Evolutionary conservation across 2,113 vertebrate species (phyloP), one percentile per base, ranked within the genome.

Genomic region (Aptenodytes patagonicus): DNA sequence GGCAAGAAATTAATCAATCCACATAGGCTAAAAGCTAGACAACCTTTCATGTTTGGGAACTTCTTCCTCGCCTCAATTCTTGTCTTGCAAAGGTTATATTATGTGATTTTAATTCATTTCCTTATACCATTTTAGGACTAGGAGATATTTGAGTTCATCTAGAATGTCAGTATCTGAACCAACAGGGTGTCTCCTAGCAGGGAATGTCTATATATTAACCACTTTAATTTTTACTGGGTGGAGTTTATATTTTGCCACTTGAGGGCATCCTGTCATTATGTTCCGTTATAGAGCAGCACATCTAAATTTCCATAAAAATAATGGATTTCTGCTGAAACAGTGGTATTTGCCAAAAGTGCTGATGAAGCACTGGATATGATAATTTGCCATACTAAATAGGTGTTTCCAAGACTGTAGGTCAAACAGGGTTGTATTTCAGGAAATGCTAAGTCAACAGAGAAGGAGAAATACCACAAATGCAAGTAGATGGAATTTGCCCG

Each of bases 201-300:
- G 22, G 24, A 81, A 88, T 44, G 1, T 17, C 47, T 38, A 7
- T 44, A 18, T 47, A 82, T 52, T 76, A 96, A 68, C 36, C 22
- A 89, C 57, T 91, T 88, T 49, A 69, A 78, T 47, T 54, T 91
- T 97, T 97, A 82, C 80, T 95, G 94, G 97, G 95, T 93, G 97
- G 96, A 97, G 97, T 97, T 84, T 92, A 34, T 94, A 95, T 97
- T 95, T 98, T 97, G 95, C 98, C 98, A 98, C 98, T 98, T 98
- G 98, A 98, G 98, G 98, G 98, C 98, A 98, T 98, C 95, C 97
- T 98, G 96, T 95, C 97, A 97, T 98, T 97, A 96, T 95, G 68
- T 96, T 98, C 97, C 58, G 31, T 86, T 93, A 91, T 4, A 92
- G 55, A 93, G 31, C 60, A 76, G 11, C 38, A 66, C 5, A 31